Evolutionary conservation across 2,113 vertebrate species (phyloP).

Genomic region (Jacana jacana): DNA sequence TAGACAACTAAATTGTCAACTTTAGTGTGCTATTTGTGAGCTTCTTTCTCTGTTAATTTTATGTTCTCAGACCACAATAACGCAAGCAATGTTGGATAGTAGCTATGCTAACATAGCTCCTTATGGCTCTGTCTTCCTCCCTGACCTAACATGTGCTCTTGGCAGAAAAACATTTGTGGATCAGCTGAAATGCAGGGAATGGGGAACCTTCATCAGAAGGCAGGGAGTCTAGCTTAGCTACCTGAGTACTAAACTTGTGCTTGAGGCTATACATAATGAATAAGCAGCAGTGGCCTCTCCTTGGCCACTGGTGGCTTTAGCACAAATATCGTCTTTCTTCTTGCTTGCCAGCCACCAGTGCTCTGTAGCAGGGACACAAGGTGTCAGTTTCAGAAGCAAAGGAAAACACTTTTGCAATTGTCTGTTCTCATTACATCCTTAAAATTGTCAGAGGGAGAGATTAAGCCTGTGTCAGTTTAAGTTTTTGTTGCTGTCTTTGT

Average conservation of each 20-base stretch:
- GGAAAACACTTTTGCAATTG: not conserved
- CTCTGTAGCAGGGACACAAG: not conserved
- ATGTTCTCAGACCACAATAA: not conserved
- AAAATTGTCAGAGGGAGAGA: not conserved
- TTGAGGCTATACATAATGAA: not conserved
- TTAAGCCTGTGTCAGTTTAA: not conserved
- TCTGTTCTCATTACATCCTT: conserved; percentile 31
- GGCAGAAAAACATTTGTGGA: not conserved
- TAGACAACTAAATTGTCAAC: not conserved
- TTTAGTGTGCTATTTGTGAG: not conserved
- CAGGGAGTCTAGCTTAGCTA: not conserved
- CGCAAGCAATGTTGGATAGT: not conserved
- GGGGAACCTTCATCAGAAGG: not conserved
- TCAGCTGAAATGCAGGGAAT: not conserved
- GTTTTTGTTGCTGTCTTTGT: conserved; percentile 34
- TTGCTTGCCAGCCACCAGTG: not conserved
- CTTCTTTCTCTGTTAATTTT: not conserved
- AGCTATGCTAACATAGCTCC: not conserved
- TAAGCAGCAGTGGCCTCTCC: not conserved
- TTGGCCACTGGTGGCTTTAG: not conserved
- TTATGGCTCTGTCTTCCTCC: not conserved
- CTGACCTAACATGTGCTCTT: not conserved
- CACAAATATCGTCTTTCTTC: not conserved
- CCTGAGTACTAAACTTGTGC: not conserved
- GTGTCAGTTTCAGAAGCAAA: not conserved